These are phyloP conservation scores for Oryzias curvinotus DNA, from an alignment of 2,113 vertebrate genomes.

Conservation along the genomic window DNA sequence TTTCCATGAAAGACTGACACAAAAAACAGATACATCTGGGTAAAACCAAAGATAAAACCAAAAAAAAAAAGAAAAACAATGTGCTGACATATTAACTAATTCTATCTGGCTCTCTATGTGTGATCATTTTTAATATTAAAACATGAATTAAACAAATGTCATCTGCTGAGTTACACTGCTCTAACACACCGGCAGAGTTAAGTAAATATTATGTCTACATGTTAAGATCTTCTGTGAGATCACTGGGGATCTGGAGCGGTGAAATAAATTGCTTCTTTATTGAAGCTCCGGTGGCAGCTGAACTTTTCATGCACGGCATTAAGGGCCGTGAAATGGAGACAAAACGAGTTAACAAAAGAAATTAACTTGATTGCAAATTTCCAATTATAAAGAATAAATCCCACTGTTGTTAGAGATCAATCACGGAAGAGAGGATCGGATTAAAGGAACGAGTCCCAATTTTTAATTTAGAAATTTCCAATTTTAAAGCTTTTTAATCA, in stretches of 20 bases:
- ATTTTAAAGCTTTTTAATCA: slow-evolving; percentile 66
- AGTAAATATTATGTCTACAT: neutral
- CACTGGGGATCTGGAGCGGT: neutral
- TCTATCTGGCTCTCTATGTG: neutral
- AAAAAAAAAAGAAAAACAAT: neutral
- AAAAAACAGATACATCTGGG: slow-evolving; percentile 56
- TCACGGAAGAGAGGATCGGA: slow-evolving; percentile 34
- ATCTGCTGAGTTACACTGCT: neutral
- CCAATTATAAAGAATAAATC: slow-evolving; percentile 64
- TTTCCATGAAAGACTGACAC: slow-evolving; percentile 54
- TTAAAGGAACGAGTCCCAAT: slow-evolving; percentile 22
- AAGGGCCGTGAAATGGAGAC: slow-evolving; percentile 17
- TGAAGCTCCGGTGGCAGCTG: slow-evolving; percentile 22
- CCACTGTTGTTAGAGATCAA: slow-evolving; percentile 60
- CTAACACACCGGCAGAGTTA: slow-evolving; percentile 4
- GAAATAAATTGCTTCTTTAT: slow-evolving; percentile 9
- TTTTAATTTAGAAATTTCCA: slow-evolving; percentile 46
- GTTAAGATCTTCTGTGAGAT: neutral
- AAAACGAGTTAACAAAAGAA: slow-evolving; percentile 49
- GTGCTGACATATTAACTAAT: neutral
- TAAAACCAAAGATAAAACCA: slow-evolving; percentile 62
- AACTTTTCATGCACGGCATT: slow-evolving; percentile 27
- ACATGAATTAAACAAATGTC: slow-evolving; percentile 3
- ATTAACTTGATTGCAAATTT: slow-evolving; percentile 68
- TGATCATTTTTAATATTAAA: slow-evolving; percentile 34